Evolutionary conservation across 2,113 vertebrate species (phyloP), one percentile per base, ranked within the genome.

Genomic region (Gambusia holbrooki): DNA sequence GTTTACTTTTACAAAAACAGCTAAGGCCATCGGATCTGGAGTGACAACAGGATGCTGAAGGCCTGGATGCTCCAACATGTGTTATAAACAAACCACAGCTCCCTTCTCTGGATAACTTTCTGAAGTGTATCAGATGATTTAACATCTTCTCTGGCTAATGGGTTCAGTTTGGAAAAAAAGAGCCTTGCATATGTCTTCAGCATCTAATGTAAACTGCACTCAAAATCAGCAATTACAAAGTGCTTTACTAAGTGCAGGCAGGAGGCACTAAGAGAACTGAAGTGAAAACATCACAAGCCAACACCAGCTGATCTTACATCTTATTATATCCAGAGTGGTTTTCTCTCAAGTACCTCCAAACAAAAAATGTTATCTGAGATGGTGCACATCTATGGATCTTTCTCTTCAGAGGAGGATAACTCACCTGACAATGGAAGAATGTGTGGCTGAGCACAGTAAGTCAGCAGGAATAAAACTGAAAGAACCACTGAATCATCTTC

Each of bases 241-340:
- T 32, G 58, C 19, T 69, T 79, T 64, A 62, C 19, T 25, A 62
- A 72, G 48, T 51, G 63, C 45, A 27, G 58, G 33, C 42, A 73
- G 35, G 28, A 73, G 42, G 61, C 60, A 45, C 61, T 62, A 45
- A 45, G 48, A 62, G 32, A 37, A 29, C 37, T 45, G 45, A 68
- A 79, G 40, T 33, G 65, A 62, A 72, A 78, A 60, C 28, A 71
- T 30, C 7, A 65, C 32, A 58, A 30, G 22, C 28, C 37, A 63
- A 32, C 32, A 62, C 45, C 12, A 69, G 45, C 67, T 54, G 67
- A n/a, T 29, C 29, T 15, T 7, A 25, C 42, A 13, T 61, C 54
- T 61, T 58, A 37, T 35, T 51, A 25, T 71, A 25, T 61, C 30
- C 25, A 61, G 22, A 17, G 35, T 30, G 61, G 37, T 63, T 63